Evolutionary conservation across 2,113 vertebrate genomes (phyloP).

Genomic region (Lamprotornis superbus): DNA sequence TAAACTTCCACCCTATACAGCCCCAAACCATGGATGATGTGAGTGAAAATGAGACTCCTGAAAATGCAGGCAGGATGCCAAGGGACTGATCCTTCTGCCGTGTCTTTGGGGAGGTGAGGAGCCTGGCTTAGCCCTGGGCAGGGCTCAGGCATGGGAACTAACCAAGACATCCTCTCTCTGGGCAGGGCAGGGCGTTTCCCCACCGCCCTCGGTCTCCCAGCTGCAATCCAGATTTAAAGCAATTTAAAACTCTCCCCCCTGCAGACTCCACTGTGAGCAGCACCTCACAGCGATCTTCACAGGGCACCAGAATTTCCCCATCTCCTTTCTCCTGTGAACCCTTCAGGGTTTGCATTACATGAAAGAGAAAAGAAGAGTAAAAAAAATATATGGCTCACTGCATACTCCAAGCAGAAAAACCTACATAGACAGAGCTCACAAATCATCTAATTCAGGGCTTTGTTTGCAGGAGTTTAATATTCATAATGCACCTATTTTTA

Average conservation of each 20-base stretch:
- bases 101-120: not conserved
- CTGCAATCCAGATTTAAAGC: not conserved
- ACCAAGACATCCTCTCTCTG: accelerated
- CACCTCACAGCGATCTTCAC: not conserved
- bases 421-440: not conserved
- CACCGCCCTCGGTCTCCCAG: accelerated
- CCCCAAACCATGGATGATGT: accelerated
- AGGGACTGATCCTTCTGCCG: accelerated
- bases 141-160: not conserved
- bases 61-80: not conserved
- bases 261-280: not conserved
- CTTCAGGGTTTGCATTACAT: not conserved
- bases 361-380: not conserved
- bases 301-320: not conserved
- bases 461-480: conserved; percentile 51
- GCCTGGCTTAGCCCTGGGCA: not conserved
- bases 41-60: not conserved
- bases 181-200: not conserved
- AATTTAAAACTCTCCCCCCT: not conserved
- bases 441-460: conserved; percentile 53
- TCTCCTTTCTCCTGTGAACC: not conserved
- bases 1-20: accelerated
- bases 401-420: not conserved
- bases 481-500: conserved; percentile 64
- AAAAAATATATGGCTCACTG: not conserved